Conservation (phyloP, 2,888 invertebrate genomes). For the Myopa testacea region DNA sequence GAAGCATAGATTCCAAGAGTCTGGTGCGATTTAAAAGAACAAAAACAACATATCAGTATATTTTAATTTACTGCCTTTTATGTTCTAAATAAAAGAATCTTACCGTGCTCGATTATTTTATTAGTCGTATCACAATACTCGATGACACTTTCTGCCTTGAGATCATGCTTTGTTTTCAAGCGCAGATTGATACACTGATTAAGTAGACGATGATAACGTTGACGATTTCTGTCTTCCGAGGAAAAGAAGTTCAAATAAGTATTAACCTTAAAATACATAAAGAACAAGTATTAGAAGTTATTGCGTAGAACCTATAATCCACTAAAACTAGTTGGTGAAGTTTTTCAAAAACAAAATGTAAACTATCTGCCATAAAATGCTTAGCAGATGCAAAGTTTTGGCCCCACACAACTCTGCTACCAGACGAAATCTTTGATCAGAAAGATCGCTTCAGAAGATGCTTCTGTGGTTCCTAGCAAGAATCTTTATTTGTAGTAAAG, state of each 20-base stretch:
- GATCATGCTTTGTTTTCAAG: slow-evolving; percentile 49
- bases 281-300: background rate
- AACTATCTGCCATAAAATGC: too few species aligned
- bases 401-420: too few species aligned
- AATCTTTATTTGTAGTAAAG: too few species aligned
- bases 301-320: too few species aligned
- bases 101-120: slow-evolving; percentile 54
- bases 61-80: background rate
- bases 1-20: slow-evolving; percentile 59
- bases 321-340: too few species aligned
- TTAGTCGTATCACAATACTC: slow-evolving; percentile 58
- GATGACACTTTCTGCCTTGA: slow-evolving; percentile 58
- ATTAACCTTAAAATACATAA: slow-evolving; percentile 35
- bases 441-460: too few species aligned
- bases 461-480: background rate
- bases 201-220: slow-evolving; percentile 54
- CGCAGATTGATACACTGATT: slow-evolving; percentile 61
- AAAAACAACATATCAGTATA: background rate
- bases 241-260: slow-evolving; percentile 59
- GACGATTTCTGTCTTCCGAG: slow-evolving; percentile 55
- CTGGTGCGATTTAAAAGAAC: slow-evolving; percentile 43
- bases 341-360: too few species aligned
- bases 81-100: background rate
- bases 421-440: too few species aligned
- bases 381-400: too few species aligned